phyloP scores from a whole-genome alignment of 2,797 vertebrate species.

The Macrochelys suwanniensis region DNA sequence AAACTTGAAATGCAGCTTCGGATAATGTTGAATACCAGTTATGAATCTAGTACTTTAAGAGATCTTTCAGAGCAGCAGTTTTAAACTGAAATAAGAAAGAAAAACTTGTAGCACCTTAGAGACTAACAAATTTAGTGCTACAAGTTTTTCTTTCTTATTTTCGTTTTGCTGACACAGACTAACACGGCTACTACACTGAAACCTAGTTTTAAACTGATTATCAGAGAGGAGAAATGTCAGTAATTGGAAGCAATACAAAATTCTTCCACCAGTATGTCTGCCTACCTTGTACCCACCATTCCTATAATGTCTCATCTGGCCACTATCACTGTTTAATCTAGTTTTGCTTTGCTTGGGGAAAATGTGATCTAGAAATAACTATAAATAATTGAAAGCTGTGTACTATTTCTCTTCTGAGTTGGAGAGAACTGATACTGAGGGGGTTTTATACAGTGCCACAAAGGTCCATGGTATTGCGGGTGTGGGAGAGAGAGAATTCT shows the following conservation, averaged over 20 bases:
- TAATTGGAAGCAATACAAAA: neutral
- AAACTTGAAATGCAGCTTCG: neutral
- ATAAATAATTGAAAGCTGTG: neutral
- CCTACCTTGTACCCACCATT: too few species aligned
- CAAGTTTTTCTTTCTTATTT: too few species aligned
- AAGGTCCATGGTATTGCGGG: neutral
- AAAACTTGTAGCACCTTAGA: too few species aligned
- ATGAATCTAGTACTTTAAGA: neutral
- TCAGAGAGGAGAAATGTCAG: neutral
- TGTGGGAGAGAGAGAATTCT: neutral
- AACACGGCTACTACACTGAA: too few species aligned
- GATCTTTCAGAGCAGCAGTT: neutral
- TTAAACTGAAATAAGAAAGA: too few species aligned
- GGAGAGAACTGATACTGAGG: neutral
- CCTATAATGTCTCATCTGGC: too few species aligned
- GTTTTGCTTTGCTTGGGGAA: neutral
- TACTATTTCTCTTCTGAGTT: neutral
- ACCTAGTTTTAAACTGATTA: neutral
- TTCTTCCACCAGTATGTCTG: neutral
- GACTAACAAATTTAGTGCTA: too few species aligned
- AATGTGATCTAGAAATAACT: neutral
- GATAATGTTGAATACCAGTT: neutral
- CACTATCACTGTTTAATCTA: neutral
- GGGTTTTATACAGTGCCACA: neutral
- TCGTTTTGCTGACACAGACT: too few species aligned